Evolutionary conservation across 2,797 vertebrate species (phyloP).

Genomic region (Acrossocheilus fasciatus): DNA sequence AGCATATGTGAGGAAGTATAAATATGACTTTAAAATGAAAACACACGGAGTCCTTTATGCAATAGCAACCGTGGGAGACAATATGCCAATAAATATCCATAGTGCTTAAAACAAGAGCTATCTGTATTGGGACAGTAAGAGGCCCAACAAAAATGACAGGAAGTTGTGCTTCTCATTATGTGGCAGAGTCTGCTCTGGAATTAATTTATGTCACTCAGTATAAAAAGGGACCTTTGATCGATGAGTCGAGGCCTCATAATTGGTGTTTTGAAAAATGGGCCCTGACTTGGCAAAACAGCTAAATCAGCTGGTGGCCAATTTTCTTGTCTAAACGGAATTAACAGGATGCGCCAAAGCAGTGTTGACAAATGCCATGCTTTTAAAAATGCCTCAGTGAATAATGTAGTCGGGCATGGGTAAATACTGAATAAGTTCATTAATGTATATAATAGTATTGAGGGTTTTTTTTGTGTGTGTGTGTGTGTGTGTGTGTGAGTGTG

Average conservation of each 20-base stretch:
- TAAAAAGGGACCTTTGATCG: conserved; percentile 63
- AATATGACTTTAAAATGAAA: conserved; percentile 21
- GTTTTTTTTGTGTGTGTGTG: no score
- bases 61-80: background rate
- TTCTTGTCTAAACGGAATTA: conserved; percentile 68
- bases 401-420: background rate
- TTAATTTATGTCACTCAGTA: conserved; percentile 65
- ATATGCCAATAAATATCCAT: background rate
- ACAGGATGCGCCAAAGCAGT: conserved; percentile 53
- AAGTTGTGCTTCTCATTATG: conserved; percentile 30
- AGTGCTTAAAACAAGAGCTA: background rate
- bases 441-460: background rate
- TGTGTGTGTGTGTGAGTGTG: no score
- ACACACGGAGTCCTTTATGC: background rate
- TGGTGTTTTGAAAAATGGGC: conserved; percentile 73
- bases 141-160: conserved; percentile 3
- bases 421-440: background rate
- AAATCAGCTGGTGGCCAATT: conserved; percentile 68
- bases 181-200: conserved; percentile 51
- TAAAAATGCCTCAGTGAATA: conserved; percentile 2
- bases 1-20: background rate
- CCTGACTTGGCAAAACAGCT: conserved; percentile 62
- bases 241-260: conserved; percentile 68
- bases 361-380: conserved; percentile 62
- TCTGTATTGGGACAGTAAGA: background rate